Conservation (phyloP, 2,888 invertebrate genomes). For the Ecliptopera silaceata region DNA sequence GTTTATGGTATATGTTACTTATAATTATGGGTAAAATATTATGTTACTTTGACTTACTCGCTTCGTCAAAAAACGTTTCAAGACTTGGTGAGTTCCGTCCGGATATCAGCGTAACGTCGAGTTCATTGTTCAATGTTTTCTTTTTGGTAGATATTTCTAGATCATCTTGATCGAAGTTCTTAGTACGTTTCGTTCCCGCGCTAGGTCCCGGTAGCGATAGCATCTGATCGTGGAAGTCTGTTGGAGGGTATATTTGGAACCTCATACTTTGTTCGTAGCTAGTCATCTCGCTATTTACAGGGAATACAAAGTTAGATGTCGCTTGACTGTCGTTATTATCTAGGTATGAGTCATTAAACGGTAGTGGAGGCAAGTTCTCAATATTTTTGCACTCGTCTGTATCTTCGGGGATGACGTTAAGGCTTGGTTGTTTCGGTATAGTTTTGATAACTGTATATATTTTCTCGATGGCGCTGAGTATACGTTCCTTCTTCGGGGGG, state of each 20-base stretch:
- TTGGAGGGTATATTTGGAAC: conserved; percentile 10
- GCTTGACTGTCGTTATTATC: background rate
- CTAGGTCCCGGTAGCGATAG: conserved; percentile 22
- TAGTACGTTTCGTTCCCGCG: conserved; percentile 43
- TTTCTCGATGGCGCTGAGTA: conserved; percentile 64
- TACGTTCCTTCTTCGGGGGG: conserved; percentile 61
- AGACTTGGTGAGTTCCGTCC: conserved; percentile 32
- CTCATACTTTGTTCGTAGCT: background rate
- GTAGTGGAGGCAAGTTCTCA: background rate
- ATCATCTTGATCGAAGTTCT: conserved; percentile 32
- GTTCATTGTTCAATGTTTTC: conserved; percentile 31
- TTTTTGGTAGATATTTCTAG: conserved; percentile 39
- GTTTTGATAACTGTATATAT: conserved; percentile 60
- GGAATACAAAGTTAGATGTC: background rate
- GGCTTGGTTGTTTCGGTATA: conserved; percentile 28
- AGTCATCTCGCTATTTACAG: background rate
- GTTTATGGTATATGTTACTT: no score
- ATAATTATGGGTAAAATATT: no score
- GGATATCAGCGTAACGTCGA: background rate
- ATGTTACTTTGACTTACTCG: no score
- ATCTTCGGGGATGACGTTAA: background rate
- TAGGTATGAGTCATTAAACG: background rate
- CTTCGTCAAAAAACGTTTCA: conserved; percentile 47
- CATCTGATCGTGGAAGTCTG: background rate
- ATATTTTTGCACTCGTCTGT: background rate